Base-by-base conservation (phyloP, 2,888 invertebrate species). In the Eristalis arbustorum region DNA sequence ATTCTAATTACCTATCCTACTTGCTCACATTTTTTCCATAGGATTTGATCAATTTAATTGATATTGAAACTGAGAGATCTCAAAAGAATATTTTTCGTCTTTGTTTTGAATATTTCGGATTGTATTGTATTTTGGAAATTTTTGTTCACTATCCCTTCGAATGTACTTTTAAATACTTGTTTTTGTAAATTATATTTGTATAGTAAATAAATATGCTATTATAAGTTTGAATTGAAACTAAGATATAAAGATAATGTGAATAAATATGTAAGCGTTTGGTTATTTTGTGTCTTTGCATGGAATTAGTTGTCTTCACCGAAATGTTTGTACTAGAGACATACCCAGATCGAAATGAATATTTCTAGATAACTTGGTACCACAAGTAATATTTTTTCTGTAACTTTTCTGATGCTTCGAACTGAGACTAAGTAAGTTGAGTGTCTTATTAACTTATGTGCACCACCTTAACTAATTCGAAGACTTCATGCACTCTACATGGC, bases 171-270 rank as follows among this genome's bases (percentile, higher is more conserved):
- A 49, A 56, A 73, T 31, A 63, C n/a, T 66, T 72, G 62, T 59
- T 78, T 83, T 83, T 83, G 49, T 83, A 75, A 75, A 71, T 72
- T 82, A 79, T 74, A 63, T 61, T 73, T 81, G 81, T 76, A 85
- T 67, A 69, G 64, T 73, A 84, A 73, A 62, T 10, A 56, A 77
- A 72, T 77, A 85, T 77, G 69, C 77, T 83, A 85, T 66, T 11
- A 63, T 78, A 87, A 83, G 87, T 63, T 87, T 83, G 75, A 72
- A 83, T 64, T 72, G 67, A 68, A 83, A 68, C 34, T 79, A 75
- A 78, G 72, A 66, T 74, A 72, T 79, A 83, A 87, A 75, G 11
- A 83, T 23, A 72, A 69, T 85, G 85, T 85, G 87, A 87, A 75
- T 66, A 87, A 71, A 87, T 57, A 42, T 66, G 64, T 56, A 66